Evolutionary conservation across 2,797 vertebrate genomes (phyloP).

Genomic region (Podargus strigoides): DNA sequence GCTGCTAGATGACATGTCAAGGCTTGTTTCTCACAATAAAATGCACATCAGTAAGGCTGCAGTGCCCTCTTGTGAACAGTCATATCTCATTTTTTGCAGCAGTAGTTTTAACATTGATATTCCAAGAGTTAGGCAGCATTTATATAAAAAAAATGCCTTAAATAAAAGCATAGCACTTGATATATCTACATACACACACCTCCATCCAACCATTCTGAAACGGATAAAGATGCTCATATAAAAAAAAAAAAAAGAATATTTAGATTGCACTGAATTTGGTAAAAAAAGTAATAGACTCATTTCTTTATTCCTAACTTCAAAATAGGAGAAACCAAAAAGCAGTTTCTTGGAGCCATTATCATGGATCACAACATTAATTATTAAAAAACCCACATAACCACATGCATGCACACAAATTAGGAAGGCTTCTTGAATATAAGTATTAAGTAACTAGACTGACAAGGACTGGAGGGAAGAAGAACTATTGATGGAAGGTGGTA

Average conservation of each 20-base stretch:
- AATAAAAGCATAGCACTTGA: accelerated
- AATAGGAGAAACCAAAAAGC: not conserved
- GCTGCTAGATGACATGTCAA: not conserved
- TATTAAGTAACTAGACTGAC: not conserved
- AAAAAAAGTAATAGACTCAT: accelerated
- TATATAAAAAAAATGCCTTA: not conserved
- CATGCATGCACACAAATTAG: accelerated
- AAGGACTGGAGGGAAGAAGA: not conserved
- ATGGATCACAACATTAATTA: not conserved
- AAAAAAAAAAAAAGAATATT: not conserved
- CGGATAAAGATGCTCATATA: not conserved
- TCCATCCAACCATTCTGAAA: not conserved
- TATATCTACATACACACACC: accelerated
- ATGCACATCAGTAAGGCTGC: not conserved
- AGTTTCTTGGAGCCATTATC: not conserved
- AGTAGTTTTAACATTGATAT: not conserved
- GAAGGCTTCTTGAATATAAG: not conserved
- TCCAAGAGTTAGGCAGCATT: not conserved
- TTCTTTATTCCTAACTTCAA: not conserved
- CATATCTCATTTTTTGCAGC: not conserved
- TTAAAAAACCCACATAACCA: not conserved
- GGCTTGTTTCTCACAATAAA: not conserved
- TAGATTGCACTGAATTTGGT: not conserved
- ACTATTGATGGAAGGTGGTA: not conserved
- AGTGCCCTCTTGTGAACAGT: constrained; percentile 50